These are phyloP conservation scores for Gymnocypris eckloni DNA, from an alignment of 2,797 vertebrate species.

Conservation along the genomic window DNA sequence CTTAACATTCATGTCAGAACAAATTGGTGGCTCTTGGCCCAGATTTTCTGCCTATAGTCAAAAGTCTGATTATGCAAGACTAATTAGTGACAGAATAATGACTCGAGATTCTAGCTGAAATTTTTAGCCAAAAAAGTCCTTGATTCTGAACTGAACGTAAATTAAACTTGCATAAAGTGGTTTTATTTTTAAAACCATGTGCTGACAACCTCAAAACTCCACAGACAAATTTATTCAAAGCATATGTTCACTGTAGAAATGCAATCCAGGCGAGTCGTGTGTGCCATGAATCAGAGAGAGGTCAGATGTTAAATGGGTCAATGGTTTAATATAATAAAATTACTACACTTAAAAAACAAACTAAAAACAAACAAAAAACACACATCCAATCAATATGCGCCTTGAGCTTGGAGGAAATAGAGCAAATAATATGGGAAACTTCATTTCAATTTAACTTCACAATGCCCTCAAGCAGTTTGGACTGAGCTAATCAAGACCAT, in stretches of 20 bases:
- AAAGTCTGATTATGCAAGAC: conserved; percentile 23
- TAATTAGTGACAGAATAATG: conserved; percentile 14
- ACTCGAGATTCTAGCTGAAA: not conserved
- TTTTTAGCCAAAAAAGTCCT: not conserved
- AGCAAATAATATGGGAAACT: conserved; percentile 26
- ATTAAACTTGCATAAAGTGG: not conserved
- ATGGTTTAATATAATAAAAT: conserved; percentile 37
- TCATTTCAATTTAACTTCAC: conserved; percentile 4
- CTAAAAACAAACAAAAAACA: conserved; percentile 5
- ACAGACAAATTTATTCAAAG: not conserved
- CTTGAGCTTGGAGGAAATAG: conserved; percentile 7
- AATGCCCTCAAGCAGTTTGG: conserved; percentile 12
- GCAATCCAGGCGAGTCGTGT: not conserved
- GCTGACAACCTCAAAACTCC: not conserved
- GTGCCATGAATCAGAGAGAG: not conserved
- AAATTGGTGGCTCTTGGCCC: not conserved
- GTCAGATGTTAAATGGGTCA: conserved; percentile 42
- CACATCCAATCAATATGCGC: not conserved
- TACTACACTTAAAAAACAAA: not conserved
- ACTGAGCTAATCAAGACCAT: conserved; percentile 10
- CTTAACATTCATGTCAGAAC: not conserved
- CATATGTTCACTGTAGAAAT: conserved; percentile 19
- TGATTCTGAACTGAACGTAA: conserved; percentile 1
- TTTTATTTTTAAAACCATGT: not conserved
- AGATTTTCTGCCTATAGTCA: not conserved